Conservation (phyloP, 2,888 invertebrate genomes). For the Andrena flavipes region DNA sequence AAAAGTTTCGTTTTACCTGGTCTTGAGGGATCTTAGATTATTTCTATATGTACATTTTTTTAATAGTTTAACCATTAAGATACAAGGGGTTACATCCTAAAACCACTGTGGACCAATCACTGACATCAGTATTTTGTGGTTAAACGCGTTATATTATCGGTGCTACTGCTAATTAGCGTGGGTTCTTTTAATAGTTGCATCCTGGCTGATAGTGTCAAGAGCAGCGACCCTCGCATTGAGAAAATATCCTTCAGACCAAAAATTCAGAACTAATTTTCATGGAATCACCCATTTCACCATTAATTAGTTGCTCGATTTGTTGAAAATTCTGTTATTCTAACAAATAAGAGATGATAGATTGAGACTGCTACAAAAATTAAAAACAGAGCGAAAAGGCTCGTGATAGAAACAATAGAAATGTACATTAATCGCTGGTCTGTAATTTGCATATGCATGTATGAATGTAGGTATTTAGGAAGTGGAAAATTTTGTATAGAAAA, state of each 20-base stretch:
- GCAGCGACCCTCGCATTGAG: background rate
- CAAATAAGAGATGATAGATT: no score
- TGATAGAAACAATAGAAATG: no score
- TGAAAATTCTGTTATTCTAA: no score
- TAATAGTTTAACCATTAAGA: slow-evolving; percentile 6
- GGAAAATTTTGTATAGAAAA: no score
- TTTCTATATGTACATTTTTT: slow-evolving; percentile 2
- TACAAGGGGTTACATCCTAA: background rate
- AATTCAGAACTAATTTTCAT: background rate
- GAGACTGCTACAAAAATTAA: no score
- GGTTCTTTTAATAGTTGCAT: slow-evolving; percentile 10
- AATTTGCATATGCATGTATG: no score
- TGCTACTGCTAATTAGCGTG: slow-evolving; percentile 1
- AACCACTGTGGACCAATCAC: background rate
- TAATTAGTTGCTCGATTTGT: no score
- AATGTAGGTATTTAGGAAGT: no score
- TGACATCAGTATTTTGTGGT: background rate
- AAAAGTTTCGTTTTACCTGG: slow-evolving; percentile 12
- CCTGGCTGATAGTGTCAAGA: background rate
- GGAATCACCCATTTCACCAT: no score
- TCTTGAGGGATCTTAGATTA: slow-evolving; percentile 11
- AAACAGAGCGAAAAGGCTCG: no score
- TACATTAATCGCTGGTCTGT: no score
- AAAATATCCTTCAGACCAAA: background rate
- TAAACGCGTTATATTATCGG: background rate